Conservation (phyloP, 2,113 vertebrate genomes). For the Phalacrocorax aristotelis region DNA sequence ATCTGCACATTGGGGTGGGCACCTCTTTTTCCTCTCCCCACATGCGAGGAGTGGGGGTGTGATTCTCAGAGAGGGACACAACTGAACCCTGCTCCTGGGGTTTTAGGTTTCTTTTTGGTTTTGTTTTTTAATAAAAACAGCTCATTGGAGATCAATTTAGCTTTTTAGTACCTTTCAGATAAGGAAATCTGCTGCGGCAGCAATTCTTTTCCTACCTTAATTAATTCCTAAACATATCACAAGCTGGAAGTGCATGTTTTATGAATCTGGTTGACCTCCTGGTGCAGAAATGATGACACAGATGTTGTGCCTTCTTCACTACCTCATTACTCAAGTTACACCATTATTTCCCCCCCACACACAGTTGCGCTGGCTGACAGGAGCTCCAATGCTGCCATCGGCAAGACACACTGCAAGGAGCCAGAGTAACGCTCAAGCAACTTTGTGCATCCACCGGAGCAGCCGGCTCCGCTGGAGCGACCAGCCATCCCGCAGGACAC, state of each 20-base stretch:
- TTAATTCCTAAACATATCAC: slow-evolving; percentile 76
- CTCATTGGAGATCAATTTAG: slow-evolving; percentile 66
- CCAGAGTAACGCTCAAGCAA: background rate
- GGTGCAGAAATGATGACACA: slow-evolving; percentile 73
- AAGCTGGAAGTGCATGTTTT: slow-evolving; percentile 56
- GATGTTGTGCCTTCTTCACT: slow-evolving; percentile 50
- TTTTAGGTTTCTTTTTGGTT: background rate
- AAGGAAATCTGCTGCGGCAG: slow-evolving; percentile 66
- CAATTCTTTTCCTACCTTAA: slow-evolving; percentile 67
- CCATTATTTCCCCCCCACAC: background rate
- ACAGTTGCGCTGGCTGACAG: background rate
- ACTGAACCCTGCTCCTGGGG: background rate
- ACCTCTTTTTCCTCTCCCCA: background rate
- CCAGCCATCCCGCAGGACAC: background rate
- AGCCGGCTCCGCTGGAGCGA: fast-evolving
- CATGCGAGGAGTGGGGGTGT: fast-evolving
- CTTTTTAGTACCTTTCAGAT: slow-evolving; percentile 67
- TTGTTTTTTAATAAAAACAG: background rate
- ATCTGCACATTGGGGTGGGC: fast-evolving
- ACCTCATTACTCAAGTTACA: slow-evolving; percentile 59
- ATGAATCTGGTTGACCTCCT: slow-evolving; percentile 72
- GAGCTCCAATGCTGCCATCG: background rate
- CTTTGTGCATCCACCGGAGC: background rate
- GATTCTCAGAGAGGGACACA: background rate
- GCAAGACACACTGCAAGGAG: background rate